A percentile compares a stretch with the other conserved stretches of the same genome.
Conservation (phyloP, 2,888 invertebrate genomes). For the Scaptomyza tumidula region DNA sequence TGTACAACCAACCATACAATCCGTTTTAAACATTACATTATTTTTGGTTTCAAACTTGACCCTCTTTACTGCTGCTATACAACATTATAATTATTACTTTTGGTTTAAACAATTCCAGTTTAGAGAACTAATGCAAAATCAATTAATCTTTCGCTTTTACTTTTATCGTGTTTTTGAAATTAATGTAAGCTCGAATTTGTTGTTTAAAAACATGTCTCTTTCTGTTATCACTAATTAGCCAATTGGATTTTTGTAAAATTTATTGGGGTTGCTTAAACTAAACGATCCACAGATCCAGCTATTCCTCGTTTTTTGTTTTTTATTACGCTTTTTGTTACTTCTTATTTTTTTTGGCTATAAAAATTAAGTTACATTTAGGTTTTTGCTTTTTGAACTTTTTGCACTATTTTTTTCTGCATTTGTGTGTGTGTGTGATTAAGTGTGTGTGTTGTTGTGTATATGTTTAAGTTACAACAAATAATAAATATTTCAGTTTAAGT, state of each 20-base stretch:
- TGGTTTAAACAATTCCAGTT: conserved; percentile 58
- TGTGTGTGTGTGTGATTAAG: conserved; percentile 30
- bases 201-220: conserved; percentile 57
- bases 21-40: conserved; percentile 27
- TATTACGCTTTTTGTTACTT: conserved; percentile 18
- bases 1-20: conserved; percentile 19
- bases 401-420: conserved; percentile 68
- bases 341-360: conserved; percentile 82
- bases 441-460: conserved; percentile 33
- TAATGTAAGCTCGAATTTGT: conserved; percentile 75
- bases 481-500: conserved; percentile 54
- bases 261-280: conserved; percentile 70
- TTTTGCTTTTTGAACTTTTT: conserved; percentile 67
- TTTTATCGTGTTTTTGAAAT: conserved; percentile 55
- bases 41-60: conserved; percentile 10
- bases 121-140: conserved; percentile 49
- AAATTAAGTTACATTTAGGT: conserved; percentile 79
- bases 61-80: conserved; percentile 48
- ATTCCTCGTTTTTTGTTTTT: conserved; percentile 9
- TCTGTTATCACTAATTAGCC: conserved; percentile 65
- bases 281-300: conserved; percentile 55
- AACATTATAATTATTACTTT: conserved; percentile 24
- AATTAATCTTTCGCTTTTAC: conserved; percentile 23
- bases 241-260: conserved; percentile 58
- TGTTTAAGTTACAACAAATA: conserved; percentile 69